These are phyloP conservation scores for Sabatieria punctata DNA, from an alignment of 2,888 invertebrate species.

Conservation along the genomic window DNA sequence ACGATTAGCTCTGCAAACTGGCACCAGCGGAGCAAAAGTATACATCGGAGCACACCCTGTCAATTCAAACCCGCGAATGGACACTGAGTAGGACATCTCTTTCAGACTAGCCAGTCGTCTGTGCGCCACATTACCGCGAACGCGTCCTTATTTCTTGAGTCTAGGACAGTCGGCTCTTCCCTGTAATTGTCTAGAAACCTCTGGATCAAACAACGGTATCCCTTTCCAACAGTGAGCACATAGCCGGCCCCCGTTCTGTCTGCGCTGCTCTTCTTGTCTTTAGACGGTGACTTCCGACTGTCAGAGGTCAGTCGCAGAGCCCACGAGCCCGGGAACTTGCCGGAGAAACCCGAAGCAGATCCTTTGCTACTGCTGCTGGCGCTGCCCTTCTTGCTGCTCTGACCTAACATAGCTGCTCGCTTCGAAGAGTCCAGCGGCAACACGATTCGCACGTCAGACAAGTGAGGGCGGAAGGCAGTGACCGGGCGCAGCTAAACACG, in stretches of 20 bases:
- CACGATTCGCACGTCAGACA: conserved; percentile 51
- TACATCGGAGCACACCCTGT: too few relatives aligned
- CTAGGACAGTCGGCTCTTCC: conserved; percentile 22
- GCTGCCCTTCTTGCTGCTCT: neutral
- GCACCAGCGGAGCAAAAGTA: too few relatives aligned
- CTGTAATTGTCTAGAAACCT: conserved; percentile 19
- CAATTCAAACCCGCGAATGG: too few relatives aligned
- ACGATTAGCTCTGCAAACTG: too few relatives aligned
- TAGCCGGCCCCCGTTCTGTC: neutral
- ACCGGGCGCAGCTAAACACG: conserved; percentile 49
- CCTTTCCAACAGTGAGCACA: conserved; percentile 47
- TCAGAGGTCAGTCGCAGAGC: too few relatives aligned
- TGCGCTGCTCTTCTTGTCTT: neutral
- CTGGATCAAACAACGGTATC: conserved; percentile 54
- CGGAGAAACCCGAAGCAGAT: neutral
- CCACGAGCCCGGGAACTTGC: too few relatives aligned
- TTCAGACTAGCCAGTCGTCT: conserved; percentile 57
- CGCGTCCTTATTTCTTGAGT: conserved; percentile 36
- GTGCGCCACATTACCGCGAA: conserved; percentile 55
- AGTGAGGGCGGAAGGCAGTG: conserved; percentile 76
- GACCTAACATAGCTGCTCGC: neutral
- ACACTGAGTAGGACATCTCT: too few relatives aligned
- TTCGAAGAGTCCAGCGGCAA: conserved; percentile 19
- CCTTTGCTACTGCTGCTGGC: too few relatives aligned
- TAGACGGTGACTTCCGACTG: neutral